phyloP scores from a whole-genome alignment of 1,140 invertebrate species.

The Papilio polytes region DNA sequence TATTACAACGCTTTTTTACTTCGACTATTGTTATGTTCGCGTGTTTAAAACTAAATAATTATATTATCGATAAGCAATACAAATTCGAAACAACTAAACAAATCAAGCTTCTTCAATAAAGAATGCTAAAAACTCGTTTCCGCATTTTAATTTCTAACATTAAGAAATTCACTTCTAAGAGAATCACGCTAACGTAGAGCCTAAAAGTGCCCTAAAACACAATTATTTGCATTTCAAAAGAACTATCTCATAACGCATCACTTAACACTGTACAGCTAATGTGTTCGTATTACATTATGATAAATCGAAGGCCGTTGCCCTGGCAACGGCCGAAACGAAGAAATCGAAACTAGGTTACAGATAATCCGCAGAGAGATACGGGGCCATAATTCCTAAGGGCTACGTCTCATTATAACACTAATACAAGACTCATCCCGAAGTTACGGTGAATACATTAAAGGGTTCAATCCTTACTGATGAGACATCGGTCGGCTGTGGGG shows the following conservation, averaged over 20 bases:
- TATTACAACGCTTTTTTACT: constrained; percentile 47
- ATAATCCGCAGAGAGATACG: constrained; percentile 71
- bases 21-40: not conserved
- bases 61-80: no score
- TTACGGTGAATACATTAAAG: constrained; percentile 83
- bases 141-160: no score
- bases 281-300: not conserved
- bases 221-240: not conserved
- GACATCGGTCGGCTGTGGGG: constrained; percentile 72
- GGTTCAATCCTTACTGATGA: constrained; percentile 83
- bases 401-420: constrained; percentile 83
- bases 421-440: constrained; percentile 83
- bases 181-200: no score
- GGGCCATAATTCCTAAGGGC: constrained; percentile 82
- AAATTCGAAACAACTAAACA: no score
- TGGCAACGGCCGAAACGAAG: constrained; percentile 57
- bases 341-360: constrained; percentile 78
- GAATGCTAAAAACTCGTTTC: no score
- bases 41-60: not conserved
- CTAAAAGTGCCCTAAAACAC: not conserved
- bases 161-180: no score
- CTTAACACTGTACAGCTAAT: constrained; percentile 30
- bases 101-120: no score
- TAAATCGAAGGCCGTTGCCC: constrained; percentile 13
- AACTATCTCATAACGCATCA: not conserved